A percentile compares a stretch with the other conserved stretches of the same genome.
phyloP scores from a whole-genome alignment of 2,888 invertebrate species.

The Sycophila texana region DNA sequence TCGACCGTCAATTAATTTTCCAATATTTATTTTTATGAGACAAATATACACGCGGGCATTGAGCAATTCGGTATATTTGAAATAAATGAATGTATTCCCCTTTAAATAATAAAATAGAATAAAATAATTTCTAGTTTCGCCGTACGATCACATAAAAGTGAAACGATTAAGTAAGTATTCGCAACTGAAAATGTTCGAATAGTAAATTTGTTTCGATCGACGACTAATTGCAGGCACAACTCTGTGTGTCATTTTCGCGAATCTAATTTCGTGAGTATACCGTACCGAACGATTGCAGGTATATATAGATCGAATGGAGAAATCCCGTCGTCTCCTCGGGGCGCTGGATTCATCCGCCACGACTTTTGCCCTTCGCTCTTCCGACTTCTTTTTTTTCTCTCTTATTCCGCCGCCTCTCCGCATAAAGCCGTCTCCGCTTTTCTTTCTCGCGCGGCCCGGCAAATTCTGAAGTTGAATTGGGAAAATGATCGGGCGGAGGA shows the following conservation, averaged over 20 bases:
- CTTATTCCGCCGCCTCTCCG: neutral
- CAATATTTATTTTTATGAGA: neutral
- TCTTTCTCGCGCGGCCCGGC: conserved; percentile 1
- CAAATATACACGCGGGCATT: too few species aligned
- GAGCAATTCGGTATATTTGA: too few species aligned
- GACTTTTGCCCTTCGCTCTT: conserved; percentile 21
- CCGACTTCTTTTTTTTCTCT: conserved; percentile 11
- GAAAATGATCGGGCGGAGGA: conserved; percentile 40
- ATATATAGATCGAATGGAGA: neutral
- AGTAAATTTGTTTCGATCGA: neutral
- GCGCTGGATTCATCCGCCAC: conserved; percentile 10
- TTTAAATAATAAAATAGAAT: too few species aligned
- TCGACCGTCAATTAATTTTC: neutral
- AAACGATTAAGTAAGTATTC: neutral
- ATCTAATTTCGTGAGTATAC: conserved; percentile 24
- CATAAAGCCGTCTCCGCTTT: neutral
- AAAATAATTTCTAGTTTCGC: too few species aligned
- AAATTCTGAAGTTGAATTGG: conserved; percentile 49
- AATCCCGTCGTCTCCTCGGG: neutral
- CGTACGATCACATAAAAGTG: too few species aligned
- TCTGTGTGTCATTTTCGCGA: neutral
- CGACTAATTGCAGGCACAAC: neutral
- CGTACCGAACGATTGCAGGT: neutral
- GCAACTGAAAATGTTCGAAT: neutral
- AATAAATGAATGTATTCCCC: too few species aligned